Conservation (phyloP, 1,140 invertebrate species). For the Gryon sp. region DNA sequence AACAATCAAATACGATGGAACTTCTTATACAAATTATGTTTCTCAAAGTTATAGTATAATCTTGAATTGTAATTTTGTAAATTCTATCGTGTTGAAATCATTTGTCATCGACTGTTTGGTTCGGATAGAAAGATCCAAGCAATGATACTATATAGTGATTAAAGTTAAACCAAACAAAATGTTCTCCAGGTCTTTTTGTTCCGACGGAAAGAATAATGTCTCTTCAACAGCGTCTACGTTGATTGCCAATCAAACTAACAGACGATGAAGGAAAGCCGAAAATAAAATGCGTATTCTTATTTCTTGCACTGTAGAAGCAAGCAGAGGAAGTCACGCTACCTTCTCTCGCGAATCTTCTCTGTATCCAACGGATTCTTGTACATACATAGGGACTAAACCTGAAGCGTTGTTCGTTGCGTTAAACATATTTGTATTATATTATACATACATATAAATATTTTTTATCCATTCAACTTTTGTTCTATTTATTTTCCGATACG, state of each 20-base stretch:
- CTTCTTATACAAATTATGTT: too few relatives aligned
- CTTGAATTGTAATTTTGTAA: too few relatives aligned
- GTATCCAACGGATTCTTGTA: constrained; percentile 67
- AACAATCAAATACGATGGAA: too few relatives aligned
- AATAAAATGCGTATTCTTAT: constrained; percentile 50
- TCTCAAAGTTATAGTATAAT: too few relatives aligned
- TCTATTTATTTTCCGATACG: constrained; percentile 59
- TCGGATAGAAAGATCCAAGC: constrained; percentile 12
- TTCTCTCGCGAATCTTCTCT: constrained; percentile 42
- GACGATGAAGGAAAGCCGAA: constrained; percentile 24
- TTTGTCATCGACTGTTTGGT: too few relatives aligned
- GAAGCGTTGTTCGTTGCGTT: constrained; percentile 74
- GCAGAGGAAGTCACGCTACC: constrained; percentile 20
- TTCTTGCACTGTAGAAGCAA: constrained; percentile 46
- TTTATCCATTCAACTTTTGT: constrained; percentile 58
- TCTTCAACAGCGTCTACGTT: constrained; percentile 45
- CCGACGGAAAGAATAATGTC: constrained; percentile 9
- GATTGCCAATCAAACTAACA: constrained; percentile 38
- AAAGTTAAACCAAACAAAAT: neutral
- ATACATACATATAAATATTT: constrained; percentile 69
- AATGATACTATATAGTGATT: constrained; percentile 1
- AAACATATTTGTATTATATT: constrained; percentile 71
- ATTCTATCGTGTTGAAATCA: too few relatives aligned
- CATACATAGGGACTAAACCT: constrained; percentile 71
- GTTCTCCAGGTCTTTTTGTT: constrained; percentile 4